Evolutionary conservation across 2,888 invertebrate genomes (phyloP).

Genomic region (Parnassius orleans): DNA sequence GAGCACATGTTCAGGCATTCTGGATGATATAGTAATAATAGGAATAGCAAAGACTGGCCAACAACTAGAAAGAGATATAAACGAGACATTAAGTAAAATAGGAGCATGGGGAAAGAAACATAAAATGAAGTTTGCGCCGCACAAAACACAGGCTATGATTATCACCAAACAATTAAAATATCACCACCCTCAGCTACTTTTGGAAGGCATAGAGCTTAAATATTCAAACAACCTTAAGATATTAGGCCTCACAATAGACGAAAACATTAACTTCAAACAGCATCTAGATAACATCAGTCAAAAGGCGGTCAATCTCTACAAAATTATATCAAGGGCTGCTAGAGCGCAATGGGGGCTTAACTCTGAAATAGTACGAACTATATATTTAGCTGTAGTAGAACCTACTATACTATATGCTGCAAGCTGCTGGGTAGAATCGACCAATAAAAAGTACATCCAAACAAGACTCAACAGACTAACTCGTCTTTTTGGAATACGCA

Average conservation of each 20-base stretch:
- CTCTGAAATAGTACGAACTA: neutral
- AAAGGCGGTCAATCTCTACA: neutral
- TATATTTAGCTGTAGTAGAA: conserved; percentile 1
- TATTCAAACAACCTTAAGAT: neutral
- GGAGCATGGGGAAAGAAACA: neutral
- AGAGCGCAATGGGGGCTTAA: conserved; percentile 4
- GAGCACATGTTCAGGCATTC: conserved; percentile 30
- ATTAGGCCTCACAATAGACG: conserved; percentile 1
- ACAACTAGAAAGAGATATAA: neutral
- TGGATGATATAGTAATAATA: conserved; percentile 31
- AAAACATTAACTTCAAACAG: neutral
- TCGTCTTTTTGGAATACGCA: too few relatives aligned
- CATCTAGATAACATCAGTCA: neutral
- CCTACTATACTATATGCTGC: conserved; percentile 4
- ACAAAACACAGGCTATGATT: conserved; percentile 9
- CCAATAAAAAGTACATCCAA: too few relatives aligned
- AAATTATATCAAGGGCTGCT: neutral
- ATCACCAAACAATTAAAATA: conserved; percentile 2
- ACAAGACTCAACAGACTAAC: too few relatives aligned
- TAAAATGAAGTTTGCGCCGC: conserved; percentile 2
- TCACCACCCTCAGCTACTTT: neutral
- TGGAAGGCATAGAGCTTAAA: neutral
- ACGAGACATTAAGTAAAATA: neutral
- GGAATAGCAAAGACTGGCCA: neutral
- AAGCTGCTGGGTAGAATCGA: too few relatives aligned